These are phyloP conservation scores for Larimichthys crocea DNA, from an alignment of 2,113 vertebrate genomes.

Conservation along the genomic window DNA sequence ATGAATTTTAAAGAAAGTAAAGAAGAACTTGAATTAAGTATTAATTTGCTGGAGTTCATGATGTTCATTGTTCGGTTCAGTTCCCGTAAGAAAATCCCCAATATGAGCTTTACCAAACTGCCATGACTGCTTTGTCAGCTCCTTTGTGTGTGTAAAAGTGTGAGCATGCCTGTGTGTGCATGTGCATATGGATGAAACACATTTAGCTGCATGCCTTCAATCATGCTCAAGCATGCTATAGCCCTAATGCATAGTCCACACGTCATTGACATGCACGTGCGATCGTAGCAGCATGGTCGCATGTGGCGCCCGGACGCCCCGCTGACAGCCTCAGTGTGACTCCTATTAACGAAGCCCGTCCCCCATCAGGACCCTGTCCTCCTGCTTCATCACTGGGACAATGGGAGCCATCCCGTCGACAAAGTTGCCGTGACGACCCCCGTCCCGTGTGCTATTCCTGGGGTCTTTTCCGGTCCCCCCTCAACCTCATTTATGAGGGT, in stretches of 20 bases:
- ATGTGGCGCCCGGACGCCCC: slow-evolving; percentile 71
- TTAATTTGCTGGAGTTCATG: background rate
- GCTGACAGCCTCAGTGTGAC: slow-evolving; percentile 83
- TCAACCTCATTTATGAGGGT: slow-evolving; percentile 58
- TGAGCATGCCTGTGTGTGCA: slow-evolving; percentile 19
- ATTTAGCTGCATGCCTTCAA: slow-evolving; percentile 66
- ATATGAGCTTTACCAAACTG: background rate
- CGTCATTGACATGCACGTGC: slow-evolving; percentile 44
- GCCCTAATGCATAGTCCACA: slow-evolving; percentile 50
- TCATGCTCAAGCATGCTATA: slow-evolving; percentile 63
- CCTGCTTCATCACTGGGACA: slow-evolving; percentile 75
- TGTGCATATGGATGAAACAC: slow-evolving; percentile 33
- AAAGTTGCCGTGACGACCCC: slow-evolving; percentile 86
- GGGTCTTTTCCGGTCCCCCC: slow-evolving; percentile 54
- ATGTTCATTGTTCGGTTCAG: background rate
- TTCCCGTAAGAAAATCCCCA: background rate
- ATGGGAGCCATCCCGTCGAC: slow-evolving; percentile 68
- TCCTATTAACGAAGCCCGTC: slow-evolving; percentile 79
- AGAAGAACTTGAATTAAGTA: background rate
- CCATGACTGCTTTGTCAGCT: background rate
- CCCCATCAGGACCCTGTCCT: slow-evolving; percentile 69
- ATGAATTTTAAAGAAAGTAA: background rate
- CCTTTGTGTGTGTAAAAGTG: background rate
- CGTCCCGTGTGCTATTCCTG: slow-evolving; percentile 37
- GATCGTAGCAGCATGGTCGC: slow-evolving; percentile 50